Evolutionary conservation across 2,888 invertebrate species (phyloP), one percentile per base, ranked within the genome.

Genomic region (Synergus japonicus): DNA sequence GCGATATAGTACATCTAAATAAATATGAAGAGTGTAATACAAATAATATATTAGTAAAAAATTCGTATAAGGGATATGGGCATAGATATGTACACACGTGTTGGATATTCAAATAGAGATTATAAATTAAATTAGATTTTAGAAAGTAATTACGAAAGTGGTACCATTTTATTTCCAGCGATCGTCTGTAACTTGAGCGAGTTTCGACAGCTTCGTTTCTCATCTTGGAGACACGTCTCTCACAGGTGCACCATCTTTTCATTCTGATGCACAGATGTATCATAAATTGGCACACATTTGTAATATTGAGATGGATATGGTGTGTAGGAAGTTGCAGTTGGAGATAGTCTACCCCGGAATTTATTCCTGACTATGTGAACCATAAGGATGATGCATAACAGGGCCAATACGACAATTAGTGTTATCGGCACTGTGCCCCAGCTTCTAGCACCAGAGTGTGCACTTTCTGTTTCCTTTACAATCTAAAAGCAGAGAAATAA

Each of bases 211-310:
- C 46, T 69, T 58, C 63, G 9, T 41, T 77, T 49, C 41, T 69
- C 54, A 46, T 22, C 7, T 43, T 60, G 65, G 22, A 77, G 12
- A 49, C 9, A 37, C 18, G 46, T 54, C 46, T 73, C 79, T 81
- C 89, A 90, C 81, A 91, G 86, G 44, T 88, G 89, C 77, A 89
- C 88, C 60, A 90, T 86, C 80, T 91, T 91, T 84, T 90, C 91
- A 83, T 86, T 88, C 80, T 87, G 88, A 82, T 88, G 90, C 66
- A 86, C 85, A 78, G 90, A 88, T 7, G 89, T 87, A 78, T 91
- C 91, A 83, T 91, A 91, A 58, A 86, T 89, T 37, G 91, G 91
- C 63, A 91, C 90, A 83, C 90, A 90, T 81, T 91, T 91, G 87
- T 91, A 91, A 84, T 91, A 91, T 83, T 91, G 91, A 77, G 90